phyloP scores from a whole-genome alignment of 2,888 invertebrate species.

The Mythimna impura region DNA sequence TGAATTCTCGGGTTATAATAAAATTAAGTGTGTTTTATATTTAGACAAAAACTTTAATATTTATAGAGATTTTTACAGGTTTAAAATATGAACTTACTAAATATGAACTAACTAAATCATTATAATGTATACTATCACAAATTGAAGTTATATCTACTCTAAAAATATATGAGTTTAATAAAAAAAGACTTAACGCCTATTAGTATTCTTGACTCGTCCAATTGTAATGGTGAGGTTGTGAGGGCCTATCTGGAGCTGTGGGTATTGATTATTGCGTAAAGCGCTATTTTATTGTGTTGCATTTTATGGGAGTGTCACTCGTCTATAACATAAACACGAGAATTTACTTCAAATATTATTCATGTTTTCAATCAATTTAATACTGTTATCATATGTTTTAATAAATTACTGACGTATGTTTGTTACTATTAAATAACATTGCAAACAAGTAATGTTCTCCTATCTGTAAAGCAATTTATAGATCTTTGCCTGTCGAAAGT shows the following conservation, averaged over 20 bases:
- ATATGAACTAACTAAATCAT: neutral
- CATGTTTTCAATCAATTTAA: constrained; percentile 13
- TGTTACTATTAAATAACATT: neutral
- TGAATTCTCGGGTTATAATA: neutral
- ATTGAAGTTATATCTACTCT: neutral
- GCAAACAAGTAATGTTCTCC: too few species aligned
- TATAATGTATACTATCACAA: neutral
- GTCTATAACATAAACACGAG: constrained; percentile 58
- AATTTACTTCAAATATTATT: constrained; percentile 28
- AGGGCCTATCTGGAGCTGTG: constrained; percentile 69
- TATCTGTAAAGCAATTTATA: neutral
- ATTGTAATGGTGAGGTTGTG: constrained; percentile 68
- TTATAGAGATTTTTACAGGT: too few species aligned
- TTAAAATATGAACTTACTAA: too few species aligned
- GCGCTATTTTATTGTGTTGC: constrained; percentile 82
- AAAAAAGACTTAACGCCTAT: constrained; percentile 61
- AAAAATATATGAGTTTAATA: constrained; percentile 15
- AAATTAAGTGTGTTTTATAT: too few species aligned
- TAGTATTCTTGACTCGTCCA: constrained; percentile 73
- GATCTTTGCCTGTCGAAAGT: neutral
- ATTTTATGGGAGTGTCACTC: constrained; percentile 81
- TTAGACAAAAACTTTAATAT: too few species aligned
- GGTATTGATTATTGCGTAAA: constrained; percentile 86
- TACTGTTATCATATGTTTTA: neutral
- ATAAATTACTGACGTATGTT: neutral